Evolutionary conservation across 2,113 vertebrate genomes (phyloP), one percentile per base, ranked within the genome.

Genomic region (Zeus faber): DNA sequence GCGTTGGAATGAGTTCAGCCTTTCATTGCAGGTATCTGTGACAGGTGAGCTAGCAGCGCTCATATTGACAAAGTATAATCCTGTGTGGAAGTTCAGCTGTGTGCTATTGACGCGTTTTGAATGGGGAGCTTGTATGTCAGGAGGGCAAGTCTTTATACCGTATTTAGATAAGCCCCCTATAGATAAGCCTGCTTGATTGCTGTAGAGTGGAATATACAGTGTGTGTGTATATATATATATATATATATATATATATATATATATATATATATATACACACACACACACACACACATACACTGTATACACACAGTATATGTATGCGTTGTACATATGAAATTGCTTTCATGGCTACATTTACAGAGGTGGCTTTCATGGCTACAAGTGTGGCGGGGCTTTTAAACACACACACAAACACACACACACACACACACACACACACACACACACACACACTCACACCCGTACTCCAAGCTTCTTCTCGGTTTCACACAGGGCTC

Each of bases 121-220:
- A 81, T 74, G 67, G 65, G 55, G 49, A 62, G 67, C 66, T 62
- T 75, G 63, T 77, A 61, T 72, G 70, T 75, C 72, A 65, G 76
- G 2, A 78, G 62, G 76, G 44, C 67, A 76, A 40, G 62, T 77
- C 60, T 62, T 74, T 54, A 62, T 66, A 51, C 55, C 5, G 16
- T 74, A 77, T 81, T 79, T 81, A 80, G 77, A 81, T 79, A 78
- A 77, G 71, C 65, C 62, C 14, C n/a, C n/a, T n/a, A n/a, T n/a
- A n/a, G n/a, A n/a, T n/a, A n/a, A n/a, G n/a, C n/a, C n/a, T n/a
- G n/a, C n/a, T n/a, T n/a, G n/a, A n/a, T n/a, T n/a, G n/a, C n/a
- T n/a, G n/a, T n/a, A n/a, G n/a, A n/a, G n/a, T n/a, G n/a, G n/a
- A n/a, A n/a, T n/a, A n/a, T n/a, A n/a, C n/a, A n/a, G 26, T 33